A percentile compares a stretch with the other conserved stretches of the same genome.
Evolutionary conservation across 2,113 vertebrate species (phyloP).

Genomic region (Caloenas nicobarica): DNA sequence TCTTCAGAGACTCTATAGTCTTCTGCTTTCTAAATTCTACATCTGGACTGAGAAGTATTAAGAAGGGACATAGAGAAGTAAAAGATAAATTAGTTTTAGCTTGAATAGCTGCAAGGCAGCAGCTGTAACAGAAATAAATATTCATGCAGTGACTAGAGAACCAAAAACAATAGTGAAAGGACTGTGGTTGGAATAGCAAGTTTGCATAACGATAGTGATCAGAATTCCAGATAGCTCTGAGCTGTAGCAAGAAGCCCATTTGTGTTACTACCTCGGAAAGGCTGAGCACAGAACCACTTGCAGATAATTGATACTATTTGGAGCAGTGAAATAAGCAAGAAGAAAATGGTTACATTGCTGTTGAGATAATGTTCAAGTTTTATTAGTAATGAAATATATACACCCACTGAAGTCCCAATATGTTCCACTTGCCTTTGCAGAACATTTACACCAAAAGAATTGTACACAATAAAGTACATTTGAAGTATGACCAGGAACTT

Average conservation of each 20-base stretch:
- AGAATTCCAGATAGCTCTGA: background rate
- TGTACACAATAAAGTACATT: background rate
- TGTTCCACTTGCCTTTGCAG: background rate
- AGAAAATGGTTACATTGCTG: background rate
- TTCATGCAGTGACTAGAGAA: background rate
- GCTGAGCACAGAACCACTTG: background rate
- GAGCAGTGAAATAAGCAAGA: background rate
- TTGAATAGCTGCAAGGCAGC: background rate
- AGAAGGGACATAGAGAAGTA: background rate
- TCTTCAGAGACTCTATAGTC: background rate
- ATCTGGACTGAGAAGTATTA: background rate
- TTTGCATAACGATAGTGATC: background rate
- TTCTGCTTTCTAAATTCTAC: background rate
- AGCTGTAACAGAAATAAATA: background rate
- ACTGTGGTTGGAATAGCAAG: background rate
- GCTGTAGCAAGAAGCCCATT: background rate
- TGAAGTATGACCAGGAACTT: background rate
- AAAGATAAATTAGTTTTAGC: background rate
- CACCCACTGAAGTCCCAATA: rapidly evolving
- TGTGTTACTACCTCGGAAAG: background rate
- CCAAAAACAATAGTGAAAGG: background rate
- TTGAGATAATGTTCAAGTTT: background rate
- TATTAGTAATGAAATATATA: background rate
- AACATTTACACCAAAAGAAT: background rate
- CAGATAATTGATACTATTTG: background rate